phyloP scores from a whole-genome alignment of 1,140 invertebrate genomes.

The Platorchestia sp. region DNA sequence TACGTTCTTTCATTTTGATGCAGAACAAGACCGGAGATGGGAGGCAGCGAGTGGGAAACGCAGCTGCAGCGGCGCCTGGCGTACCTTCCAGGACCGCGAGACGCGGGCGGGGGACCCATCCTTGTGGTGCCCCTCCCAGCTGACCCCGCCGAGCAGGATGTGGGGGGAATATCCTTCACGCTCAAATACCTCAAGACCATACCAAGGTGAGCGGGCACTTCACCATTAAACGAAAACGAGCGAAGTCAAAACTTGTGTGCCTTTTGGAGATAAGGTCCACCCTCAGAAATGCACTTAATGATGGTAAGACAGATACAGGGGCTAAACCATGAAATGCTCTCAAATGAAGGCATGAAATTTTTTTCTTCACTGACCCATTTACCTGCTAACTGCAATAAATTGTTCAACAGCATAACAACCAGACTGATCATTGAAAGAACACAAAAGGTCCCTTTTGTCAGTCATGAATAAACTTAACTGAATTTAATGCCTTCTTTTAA shows the following conservation, averaged over 20 bases:
- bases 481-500: no score
- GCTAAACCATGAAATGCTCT: background rate
- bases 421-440: no score
- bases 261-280: background rate
- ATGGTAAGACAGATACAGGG: background rate
- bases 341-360: background rate
- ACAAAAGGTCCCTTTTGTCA: no score
- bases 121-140: slow-evolving; percentile 77
- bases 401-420: no score
- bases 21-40: slow-evolving; percentile 66
- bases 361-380: background rate
- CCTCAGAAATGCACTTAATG: background rate
- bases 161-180: slow-evolving; percentile 66
- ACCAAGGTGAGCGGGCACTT: slow-evolving; percentile 60
- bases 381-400: no score
- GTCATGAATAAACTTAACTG: no score
- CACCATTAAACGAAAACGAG: background rate
- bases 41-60: slow-evolving; percentile 71
- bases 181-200: slow-evolving; percentile 68
- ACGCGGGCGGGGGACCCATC: slow-evolving; percentile 77
- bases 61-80: slow-evolving; percentile 73
- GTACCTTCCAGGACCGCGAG: slow-evolving; percentile 76
- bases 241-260: background rate
- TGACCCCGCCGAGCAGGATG: slow-evolving; percentile 66
- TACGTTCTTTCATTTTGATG: background rate